These are phyloP conservation scores for Clarias gariepinus DNA, from an alignment of 2,113 vertebrate genomes.

Conservation along the genomic window DNA sequence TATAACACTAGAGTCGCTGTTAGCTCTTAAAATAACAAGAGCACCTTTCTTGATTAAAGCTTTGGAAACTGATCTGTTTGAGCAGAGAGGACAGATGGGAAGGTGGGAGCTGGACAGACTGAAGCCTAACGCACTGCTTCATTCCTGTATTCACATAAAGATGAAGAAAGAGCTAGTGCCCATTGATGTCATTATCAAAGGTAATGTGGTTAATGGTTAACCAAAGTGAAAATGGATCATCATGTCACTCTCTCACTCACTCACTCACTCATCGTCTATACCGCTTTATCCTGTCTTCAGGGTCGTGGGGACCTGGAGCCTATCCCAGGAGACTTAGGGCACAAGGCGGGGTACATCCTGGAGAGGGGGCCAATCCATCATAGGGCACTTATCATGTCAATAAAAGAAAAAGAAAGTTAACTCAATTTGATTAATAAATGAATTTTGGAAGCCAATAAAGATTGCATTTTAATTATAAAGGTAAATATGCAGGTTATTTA, in stretches of 20 bases:
- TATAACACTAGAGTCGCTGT: too few relatives aligned
- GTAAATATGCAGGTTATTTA: neutral
- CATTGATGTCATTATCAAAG: neutral
- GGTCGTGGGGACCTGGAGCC: too few relatives aligned
- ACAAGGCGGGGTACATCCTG: too few relatives aligned
- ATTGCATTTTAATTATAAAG: neutral
- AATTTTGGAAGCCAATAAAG: neutral
- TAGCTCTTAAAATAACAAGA: too few relatives aligned
- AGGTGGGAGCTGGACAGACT: neutral
- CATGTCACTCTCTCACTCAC: too few relatives aligned
- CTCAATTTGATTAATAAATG: neutral
- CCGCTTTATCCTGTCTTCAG: too few relatives aligned
- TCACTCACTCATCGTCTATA: too few relatives aligned
- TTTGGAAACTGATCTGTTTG: neutral
- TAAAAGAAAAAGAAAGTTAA: neutral
- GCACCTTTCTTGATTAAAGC: neutral
- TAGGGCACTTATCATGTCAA: too few relatives aligned
- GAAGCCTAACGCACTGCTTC: neutral
- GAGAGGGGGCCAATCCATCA: too few relatives aligned
- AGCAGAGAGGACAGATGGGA: neutral
- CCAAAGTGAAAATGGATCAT: neutral
- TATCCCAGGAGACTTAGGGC: too few relatives aligned
- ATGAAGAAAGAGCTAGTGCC: neutral
- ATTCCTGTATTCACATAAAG: neutral
- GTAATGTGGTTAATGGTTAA: neutral